Evolutionary conservation across 2,797 vertebrate species (phyloP).

Genomic region (Pseudochirops corinnae): DNA sequence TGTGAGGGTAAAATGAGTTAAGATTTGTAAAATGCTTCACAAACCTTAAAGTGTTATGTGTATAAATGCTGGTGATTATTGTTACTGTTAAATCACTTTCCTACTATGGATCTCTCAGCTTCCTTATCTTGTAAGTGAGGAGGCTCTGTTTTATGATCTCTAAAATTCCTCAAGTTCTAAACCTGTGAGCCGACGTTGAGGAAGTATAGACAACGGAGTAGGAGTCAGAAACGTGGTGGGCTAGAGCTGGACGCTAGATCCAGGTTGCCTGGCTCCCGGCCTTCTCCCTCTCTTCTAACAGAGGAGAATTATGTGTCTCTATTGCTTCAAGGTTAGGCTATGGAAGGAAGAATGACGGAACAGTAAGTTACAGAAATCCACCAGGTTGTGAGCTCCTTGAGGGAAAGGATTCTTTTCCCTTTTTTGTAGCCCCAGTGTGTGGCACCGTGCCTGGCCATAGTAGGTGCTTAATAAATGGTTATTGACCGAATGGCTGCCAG

Average conservation of each 20-base stretch:
- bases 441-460: background rate
- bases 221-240: slow-evolving; percentile 26
- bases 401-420: background rate
- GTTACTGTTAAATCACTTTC: background rate
- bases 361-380: background rate
- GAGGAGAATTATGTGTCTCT: background rate
- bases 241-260: background rate
- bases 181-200: background rate
- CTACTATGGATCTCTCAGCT: background rate
- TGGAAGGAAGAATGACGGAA: slow-evolving; percentile 35
- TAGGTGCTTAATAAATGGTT: background rate
- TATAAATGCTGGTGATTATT: background rate
- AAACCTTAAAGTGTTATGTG: background rate
- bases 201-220: background rate
- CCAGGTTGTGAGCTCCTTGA: background rate
- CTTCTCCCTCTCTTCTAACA: background rate
- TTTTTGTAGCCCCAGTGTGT: background rate
- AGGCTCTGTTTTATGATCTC: background rate
- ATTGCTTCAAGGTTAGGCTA: background rate
- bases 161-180: background rate
- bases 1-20: background rate
- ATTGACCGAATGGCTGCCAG: background rate
- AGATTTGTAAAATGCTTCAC: background rate
- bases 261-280: background rate
- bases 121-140: background rate